Evolutionary conservation across 2,888 invertebrate genomes (phyloP).

Genomic region (Drosophila limbata): DNA sequence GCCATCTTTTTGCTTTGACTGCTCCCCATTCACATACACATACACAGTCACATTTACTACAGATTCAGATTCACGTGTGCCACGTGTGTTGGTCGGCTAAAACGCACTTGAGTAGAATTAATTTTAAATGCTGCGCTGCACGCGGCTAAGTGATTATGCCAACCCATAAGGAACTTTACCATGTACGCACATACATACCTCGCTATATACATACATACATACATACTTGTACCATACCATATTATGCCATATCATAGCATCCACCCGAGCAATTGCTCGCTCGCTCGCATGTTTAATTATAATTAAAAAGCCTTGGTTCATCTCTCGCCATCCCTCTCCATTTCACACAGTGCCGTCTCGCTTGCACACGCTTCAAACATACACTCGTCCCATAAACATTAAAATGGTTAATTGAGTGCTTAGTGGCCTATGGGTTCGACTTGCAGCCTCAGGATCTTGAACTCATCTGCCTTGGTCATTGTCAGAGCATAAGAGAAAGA

Average conservation of each 20-base stretch:
- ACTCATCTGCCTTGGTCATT: conserved; percentile 54
- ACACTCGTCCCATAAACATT: conserved; percentile 73
- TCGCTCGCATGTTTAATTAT: conserved; percentile 79
- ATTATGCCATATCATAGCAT: conserved; percentile 29
- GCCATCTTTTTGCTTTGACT: conserved; percentile 6
- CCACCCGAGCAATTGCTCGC: conserved; percentile 40
- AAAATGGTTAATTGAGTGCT: conserved; percentile 83
- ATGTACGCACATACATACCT: not conserved
- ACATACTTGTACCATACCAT: conserved; percentile 15
- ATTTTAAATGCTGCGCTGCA: conserved; percentile 79
- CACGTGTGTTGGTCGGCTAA: conserved; percentile 61
- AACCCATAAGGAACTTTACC: conserved; percentile 31
- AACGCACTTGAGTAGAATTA: conserved; percentile 83
- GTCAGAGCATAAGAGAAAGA: conserved; percentile 10
- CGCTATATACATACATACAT: not conserved
- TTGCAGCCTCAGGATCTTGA: conserved; percentile 49
- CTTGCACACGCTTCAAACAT: conserved; percentile 42
- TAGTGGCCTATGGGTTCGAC: conserved; percentile 57
- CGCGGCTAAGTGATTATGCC: conserved; percentile 82
- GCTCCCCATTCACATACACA: not conserved
- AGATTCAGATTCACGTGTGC: conserved; percentile 47
- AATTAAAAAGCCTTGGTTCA: conserved; percentile 73
- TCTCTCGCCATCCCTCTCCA: conserved; percentile 15
- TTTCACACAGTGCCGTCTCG: conserved; percentile 1
- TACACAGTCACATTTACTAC: not conserved